phyloP scores from a whole-genome alignment of 1,140 invertebrate genomes.

The Tetranychus cinnabarinus region DNA sequence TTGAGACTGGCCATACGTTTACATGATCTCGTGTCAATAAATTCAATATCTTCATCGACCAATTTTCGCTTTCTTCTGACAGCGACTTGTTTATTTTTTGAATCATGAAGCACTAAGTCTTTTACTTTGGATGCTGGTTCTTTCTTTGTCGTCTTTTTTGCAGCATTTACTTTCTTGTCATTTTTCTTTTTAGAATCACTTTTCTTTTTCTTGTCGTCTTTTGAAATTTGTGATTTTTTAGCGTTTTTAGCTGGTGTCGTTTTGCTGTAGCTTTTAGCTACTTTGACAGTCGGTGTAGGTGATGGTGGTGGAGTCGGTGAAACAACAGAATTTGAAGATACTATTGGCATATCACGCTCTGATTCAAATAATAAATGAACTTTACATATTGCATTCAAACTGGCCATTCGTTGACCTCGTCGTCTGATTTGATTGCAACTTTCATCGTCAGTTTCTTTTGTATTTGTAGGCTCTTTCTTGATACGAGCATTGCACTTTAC shows the following conservation, averaged over 20 bases:
- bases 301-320: not conserved
- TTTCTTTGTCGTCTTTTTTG: no score
- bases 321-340: not conserved
- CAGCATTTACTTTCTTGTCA: not conserved
- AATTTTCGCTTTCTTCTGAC: constrained; percentile 2
- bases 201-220: not conserved
- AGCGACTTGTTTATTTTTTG: not conserved
- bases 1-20: constrained; percentile 80
- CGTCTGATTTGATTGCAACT: not conserved
- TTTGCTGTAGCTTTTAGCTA: not conserved
- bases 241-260: not conserved
- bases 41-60: constrained; percentile 11
- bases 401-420: constrained; percentile 39
- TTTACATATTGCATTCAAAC: constrained; percentile 67
- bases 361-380: constrained; percentile 75
- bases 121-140: constrained; percentile 2
- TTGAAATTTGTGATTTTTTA: not conserved
- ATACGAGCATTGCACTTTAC: no score
- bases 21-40: constrained; percentile 25
- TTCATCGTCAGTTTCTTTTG: no score
- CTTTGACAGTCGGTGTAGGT: not conserved
- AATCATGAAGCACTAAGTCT: not conserved
- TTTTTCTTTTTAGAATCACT: not conserved
- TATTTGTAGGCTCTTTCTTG: no score
- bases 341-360: constrained; percentile 23